These are phyloP conservation scores for Tetramorium bicarinatum DNA, from an alignment of 2,888 invertebrate species.

Conservation along the genomic window DNA sequence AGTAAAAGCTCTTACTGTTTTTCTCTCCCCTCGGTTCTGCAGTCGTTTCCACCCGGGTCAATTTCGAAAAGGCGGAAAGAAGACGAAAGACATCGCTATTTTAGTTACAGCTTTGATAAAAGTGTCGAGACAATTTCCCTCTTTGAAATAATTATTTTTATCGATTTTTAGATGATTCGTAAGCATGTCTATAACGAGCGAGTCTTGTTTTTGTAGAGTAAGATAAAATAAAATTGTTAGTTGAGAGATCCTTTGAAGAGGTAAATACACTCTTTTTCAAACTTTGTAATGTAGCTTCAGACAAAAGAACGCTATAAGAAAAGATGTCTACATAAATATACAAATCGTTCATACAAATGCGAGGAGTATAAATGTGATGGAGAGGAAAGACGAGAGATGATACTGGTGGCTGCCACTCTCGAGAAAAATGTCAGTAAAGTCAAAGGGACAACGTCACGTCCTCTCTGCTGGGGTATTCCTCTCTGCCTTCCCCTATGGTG, in stretches of 20 bases:
- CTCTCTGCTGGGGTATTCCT: constrained; percentile 50
- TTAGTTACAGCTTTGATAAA: constrained; percentile 54
- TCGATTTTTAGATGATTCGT: background rate
- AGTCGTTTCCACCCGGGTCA: constrained; percentile 63
- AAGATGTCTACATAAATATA: constrained; percentile 22
- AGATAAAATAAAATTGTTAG: background rate
- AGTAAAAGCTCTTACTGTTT: constrained; percentile 62
- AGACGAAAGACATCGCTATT: constrained; percentile 34
- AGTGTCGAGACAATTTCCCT: background rate
- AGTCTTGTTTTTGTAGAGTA: background rate
- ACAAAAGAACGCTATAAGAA: background rate
- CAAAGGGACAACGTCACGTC: constrained; percentile 58
- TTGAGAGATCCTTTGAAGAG: background rate
- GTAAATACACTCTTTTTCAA: background rate
- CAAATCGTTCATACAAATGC: constrained; percentile 12
- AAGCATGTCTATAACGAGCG: background rate
- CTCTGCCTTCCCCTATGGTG: constrained; percentile 58
- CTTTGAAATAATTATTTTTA: constrained; percentile 18
- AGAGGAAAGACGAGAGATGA: background rate
- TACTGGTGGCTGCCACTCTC: constrained; percentile 3
- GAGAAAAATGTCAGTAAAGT: constrained; percentile 60
- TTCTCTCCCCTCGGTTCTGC: constrained; percentile 46
- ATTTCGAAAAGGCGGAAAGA: constrained; percentile 44
- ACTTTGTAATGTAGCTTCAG: background rate
- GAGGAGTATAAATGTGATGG: constrained; percentile 13